Conservation (phyloP, 1,140 invertebrate species). For the Calliphora vicina region DNA sequence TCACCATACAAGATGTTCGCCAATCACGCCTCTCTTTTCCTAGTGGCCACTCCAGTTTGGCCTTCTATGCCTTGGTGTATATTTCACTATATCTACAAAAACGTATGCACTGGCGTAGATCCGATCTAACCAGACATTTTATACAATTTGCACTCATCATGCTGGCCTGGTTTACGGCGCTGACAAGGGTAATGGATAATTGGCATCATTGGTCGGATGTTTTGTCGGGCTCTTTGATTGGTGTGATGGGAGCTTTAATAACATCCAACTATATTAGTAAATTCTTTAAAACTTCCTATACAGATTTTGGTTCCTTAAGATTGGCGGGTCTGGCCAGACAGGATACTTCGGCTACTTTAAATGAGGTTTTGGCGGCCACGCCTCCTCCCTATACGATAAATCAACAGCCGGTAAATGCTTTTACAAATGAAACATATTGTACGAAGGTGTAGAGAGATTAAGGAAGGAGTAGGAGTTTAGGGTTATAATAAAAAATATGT, state of each 20-base stretch:
- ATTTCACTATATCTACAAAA: constrained; percentile 84
- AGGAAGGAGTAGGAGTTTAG: too few species aligned
- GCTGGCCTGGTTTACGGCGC: constrained; percentile 58
- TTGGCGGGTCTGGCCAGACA: constrained; percentile 43
- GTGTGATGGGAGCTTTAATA: constrained; percentile 49
- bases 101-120: constrained; percentile 75
- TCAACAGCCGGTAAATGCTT: not conserved
- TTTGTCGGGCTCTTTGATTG: constrained; percentile 48
- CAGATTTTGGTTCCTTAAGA: not conserved
- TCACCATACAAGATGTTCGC: constrained; percentile 67
- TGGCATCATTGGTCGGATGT: constrained; percentile 62
- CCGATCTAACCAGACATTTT: constrained; percentile 76
- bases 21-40: constrained; percentile 82
- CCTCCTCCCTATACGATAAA: constrained; percentile 49
- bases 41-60: constrained; percentile 82
- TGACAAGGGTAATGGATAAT: constrained; percentile 56
- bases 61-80: constrained; percentile 80
- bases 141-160: constrained; percentile 76
- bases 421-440: constrained; percentile 36
- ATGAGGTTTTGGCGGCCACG: constrained; percentile 53
- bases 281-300: constrained; percentile 40
- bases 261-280: constrained; percentile 51
- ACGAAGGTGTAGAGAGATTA: constrained; percentile 22
- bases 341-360: constrained; percentile 52
- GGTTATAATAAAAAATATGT: too few species aligned